Conservation (phyloP, 2,113 vertebrate genomes). For the Heterocephalus glaber region DNA sequence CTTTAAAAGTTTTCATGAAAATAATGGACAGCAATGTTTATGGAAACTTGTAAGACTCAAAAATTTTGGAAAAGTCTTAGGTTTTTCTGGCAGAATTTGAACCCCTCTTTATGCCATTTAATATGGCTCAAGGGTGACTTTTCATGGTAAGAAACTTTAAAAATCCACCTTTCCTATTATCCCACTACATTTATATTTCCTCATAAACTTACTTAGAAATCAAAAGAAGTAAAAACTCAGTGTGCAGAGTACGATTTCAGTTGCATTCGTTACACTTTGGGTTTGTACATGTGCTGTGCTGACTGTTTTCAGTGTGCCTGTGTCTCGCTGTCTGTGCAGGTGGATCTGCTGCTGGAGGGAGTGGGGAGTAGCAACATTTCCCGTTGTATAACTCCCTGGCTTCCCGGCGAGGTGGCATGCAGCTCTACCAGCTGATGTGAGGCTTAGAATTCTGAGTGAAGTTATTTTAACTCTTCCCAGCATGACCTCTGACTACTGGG, state of each 20-base stretch:
- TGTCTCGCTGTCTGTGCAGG: neutral
- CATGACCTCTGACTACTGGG: neutral
- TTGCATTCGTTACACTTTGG: neutral
- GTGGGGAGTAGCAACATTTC: neutral
- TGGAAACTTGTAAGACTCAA: neutral
- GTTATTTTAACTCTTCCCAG: neutral
- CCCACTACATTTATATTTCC: neutral
- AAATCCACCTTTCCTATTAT: neutral
- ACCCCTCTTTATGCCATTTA: neutral
- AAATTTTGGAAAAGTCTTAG: neutral
- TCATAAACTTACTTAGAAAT: neutral
- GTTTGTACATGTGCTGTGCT: neutral
- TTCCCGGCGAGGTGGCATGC: neutral
- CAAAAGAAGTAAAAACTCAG: neutral
- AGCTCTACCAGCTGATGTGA: neutral
- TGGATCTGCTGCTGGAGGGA: neutral
- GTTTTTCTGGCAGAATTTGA: constrained; percentile 20
- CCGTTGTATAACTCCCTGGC: neutral
- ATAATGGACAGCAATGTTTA: neutral
- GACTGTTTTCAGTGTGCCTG: neutral
- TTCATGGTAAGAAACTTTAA: neutral
- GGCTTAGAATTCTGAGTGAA: neutral
- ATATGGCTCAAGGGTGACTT: neutral
- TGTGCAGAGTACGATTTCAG: neutral
- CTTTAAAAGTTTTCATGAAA: neutral